These are phyloP conservation scores for Raja brachyura DNA, from an alignment of 2,113 vertebrate genomes.

Conservation along the genomic window DNA sequence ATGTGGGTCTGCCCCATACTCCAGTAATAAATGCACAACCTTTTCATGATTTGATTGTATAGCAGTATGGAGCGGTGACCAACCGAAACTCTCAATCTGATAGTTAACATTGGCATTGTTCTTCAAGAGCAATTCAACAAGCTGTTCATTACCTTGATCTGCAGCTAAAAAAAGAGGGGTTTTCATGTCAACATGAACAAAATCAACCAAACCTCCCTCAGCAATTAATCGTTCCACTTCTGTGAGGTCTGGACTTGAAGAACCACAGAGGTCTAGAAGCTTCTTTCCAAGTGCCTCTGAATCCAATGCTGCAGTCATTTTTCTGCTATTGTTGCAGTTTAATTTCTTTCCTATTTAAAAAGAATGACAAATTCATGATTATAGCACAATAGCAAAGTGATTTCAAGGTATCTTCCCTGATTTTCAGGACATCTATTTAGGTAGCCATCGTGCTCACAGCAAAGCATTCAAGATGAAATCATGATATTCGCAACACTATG, in stretches of 20 bases:
- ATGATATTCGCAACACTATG: neutral
- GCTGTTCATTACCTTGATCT: accelerated
- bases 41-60: neutral
- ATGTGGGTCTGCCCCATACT: slow-evolving; percentile 44
- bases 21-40: slow-evolving; percentile 49
- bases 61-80: slow-evolving; percentile 53
- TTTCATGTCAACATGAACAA: too few relatives aligned
- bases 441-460: neutral
- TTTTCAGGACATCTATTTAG: neutral
- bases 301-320: neutral
- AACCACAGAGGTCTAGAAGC: neutral
- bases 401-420: neutral
- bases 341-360: neutral
- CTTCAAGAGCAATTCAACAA: slow-evolving; percentile 47
- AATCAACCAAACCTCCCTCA: neutral
- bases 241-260: neutral
- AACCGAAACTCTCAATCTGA: slow-evolving; percentile 41
- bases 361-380: neutral
- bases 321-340: neutral
- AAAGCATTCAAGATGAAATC: neutral
- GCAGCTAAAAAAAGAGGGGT: slow-evolving; percentile 40
- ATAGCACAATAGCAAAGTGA: neutral
- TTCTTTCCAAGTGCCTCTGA: neutral
- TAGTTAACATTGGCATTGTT: slow-evolving; percentile 51
- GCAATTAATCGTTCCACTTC: neutral